Evolutionary conservation across 2,888 invertebrate species (phyloP).

Genomic region (Leptopterna dolabrata): DNA sequence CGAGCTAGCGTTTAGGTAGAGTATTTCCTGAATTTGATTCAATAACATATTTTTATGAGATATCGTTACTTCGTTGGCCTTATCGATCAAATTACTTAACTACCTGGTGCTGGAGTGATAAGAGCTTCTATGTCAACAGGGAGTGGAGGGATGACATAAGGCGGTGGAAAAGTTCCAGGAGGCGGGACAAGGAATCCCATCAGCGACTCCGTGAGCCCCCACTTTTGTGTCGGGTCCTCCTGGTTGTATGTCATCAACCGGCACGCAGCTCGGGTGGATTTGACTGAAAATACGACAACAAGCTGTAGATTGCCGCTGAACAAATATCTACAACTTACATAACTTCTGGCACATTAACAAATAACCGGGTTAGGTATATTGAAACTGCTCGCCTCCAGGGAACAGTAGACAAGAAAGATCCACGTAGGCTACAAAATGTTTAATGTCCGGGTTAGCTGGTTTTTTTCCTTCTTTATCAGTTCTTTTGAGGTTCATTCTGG

Average conservation of each 20-base stretch:
- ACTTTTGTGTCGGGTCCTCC: constrained; percentile 30
- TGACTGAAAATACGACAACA: neutral
- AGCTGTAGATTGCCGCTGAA: neutral
- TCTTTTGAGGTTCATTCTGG: neutral
- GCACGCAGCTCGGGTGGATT: constrained; percentile 32
- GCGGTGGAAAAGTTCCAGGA: neutral
- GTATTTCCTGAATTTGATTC: too few relatives aligned
- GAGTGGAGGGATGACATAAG: neutral
- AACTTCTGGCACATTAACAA: too few relatives aligned
- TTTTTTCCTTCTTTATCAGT: neutral
- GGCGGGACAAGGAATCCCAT: constrained; percentile 45
- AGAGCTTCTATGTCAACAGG: neutral
- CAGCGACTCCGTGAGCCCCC: constrained; percentile 36
- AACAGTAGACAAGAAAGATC: constrained; percentile 58
- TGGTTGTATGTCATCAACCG: constrained; percentile 33
- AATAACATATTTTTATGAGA: too few relatives aligned
- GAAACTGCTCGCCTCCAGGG: constrained; percentile 56
- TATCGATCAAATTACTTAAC: too few relatives aligned
- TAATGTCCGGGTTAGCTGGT: constrained; percentile 20
- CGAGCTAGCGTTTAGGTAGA: too few relatives aligned
- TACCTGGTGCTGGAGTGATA: constrained; percentile 15
- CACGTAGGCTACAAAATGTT: constrained; percentile 47
- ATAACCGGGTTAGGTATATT: too few relatives aligned
- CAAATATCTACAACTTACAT: too few relatives aligned
- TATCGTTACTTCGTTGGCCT: too few relatives aligned